phyloP scores from a whole-genome alignment of 1,140 invertebrate species.

The Marisa cornuarietis region DNA sequence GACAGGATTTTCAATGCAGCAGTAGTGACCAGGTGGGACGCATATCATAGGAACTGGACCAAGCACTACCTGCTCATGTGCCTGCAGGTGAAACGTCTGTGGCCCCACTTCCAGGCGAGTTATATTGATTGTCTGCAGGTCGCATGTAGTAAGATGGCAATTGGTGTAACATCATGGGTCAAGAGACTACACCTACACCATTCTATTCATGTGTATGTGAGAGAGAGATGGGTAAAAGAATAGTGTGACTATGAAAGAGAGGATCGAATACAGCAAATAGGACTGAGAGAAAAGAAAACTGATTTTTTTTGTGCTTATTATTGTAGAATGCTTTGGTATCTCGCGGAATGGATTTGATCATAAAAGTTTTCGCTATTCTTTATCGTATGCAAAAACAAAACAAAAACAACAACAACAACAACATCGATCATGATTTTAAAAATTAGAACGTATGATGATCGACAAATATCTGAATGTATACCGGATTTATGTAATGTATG shows the following conservation, averaged over 20 bases:
- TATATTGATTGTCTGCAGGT: slow-evolving; percentile 64
- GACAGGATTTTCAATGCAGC: slow-evolving; percentile 66
- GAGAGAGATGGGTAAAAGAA: neutral
- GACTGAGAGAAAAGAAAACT: neutral
- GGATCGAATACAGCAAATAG: slow-evolving; percentile 1
- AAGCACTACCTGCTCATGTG: slow-evolving; percentile 61
- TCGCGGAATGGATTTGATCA: neutral
- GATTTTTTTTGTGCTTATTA: neutral
- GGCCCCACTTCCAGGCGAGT: slow-evolving; percentile 66
- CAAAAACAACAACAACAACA: too few species aligned
- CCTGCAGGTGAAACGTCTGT: slow-evolving; percentile 63
- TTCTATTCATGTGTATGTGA: neutral
- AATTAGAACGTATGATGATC: neutral
- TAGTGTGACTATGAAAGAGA: slow-evolving; percentile 2
- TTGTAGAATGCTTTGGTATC: neutral
- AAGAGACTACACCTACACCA: too few species aligned
- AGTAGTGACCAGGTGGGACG: slow-evolving; percentile 66
- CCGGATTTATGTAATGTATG: neutral
- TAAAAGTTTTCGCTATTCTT: neutral
- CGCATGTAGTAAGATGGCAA: too few species aligned
- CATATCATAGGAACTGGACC: slow-evolving; percentile 64
- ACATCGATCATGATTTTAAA: neutral
- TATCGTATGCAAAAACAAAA: neutral
- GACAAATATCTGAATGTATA: neutral
- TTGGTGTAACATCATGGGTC: too few species aligned